A percentile compares a stretch with the other conserved stretches of the same genome.
Conservation (phyloP, 1,140 invertebrate genomes). For the Euura saliciscinereae region DNA sequence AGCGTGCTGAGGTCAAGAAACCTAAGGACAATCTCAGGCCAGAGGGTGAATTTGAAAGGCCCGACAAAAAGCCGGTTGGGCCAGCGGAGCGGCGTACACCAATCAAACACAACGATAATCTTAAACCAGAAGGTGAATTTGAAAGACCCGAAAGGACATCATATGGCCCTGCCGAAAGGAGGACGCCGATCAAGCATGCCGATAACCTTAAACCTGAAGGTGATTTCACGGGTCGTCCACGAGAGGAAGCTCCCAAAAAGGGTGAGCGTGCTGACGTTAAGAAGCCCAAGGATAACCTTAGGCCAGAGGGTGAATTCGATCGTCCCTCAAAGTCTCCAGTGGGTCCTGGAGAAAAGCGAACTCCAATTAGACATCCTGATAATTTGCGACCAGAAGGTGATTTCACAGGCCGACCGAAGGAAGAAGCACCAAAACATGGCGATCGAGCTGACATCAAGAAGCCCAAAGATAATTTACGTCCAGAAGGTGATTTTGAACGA, state of each 20-base stretch:
- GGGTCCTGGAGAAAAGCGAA: conserved; percentile 48
- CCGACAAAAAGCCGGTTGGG: conserved; percentile 30
- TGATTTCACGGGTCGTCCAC: conserved; percentile 46
- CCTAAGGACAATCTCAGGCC: conserved; percentile 60
- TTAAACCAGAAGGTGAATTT: conserved; percentile 66
- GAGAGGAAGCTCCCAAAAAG: conserved; percentile 21
- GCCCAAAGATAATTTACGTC: conserved; percentile 65
- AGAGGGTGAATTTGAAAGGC: conserved; percentile 65
- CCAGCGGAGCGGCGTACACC: conserved; percentile 47
- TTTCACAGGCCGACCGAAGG: conserved; percentile 45
- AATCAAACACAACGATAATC: conserved; percentile 58
- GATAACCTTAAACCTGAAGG: conserved; percentile 66
- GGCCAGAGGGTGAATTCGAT: conserved; percentile 66
- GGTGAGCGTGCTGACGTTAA: conserved; percentile 57
- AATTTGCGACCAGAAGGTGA: conserved; percentile 64
- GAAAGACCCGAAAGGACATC: conserved; percentile 55
- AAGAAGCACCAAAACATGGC: conserved; percentile 41
- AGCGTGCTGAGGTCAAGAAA: conserved; percentile 47
- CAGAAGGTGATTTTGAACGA: conserved; percentile 66
- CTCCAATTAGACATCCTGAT: conserved; percentile 59
- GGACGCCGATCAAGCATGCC: conserved; percentile 52
- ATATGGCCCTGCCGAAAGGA: conserved; percentile 62
- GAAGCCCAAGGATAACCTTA: conserved; percentile 42
- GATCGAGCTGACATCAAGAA: conserved; percentile 63
- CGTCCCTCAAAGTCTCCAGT: conserved; percentile 50